Evolutionary conservation across 2,113 vertebrate species (phyloP), one percentile per base, ranked within the genome.

Genomic region (Sylvia atricapilla): DNA sequence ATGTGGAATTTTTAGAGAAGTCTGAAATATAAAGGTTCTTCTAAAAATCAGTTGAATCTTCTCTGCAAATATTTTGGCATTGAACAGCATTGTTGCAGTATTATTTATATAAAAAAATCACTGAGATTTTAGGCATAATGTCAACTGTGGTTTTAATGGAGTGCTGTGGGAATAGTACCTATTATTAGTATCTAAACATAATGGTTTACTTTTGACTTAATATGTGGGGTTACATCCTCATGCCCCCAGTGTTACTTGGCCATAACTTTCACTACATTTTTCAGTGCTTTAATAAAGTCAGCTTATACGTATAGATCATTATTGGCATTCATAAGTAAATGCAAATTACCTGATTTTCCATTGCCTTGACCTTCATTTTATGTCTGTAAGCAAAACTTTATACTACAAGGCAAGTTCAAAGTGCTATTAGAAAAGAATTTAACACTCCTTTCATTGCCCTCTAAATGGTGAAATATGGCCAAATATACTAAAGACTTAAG

Each of bases 11-110:
- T 53, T 31, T 90, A 81, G 27, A 37, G 39, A 63, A 28, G 15
- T 63, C 28, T 84, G 44, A 86, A 33, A 53, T 64, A 19, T 0
- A 60, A 68, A 23, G 12, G 49, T 69, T 53, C 7, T 22, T 90
- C 25, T 90, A 43, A 78, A 93, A 81, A 53, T 58, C 43, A 35
- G 9, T 75, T 81, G n/a, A 53, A 44, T 41, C n/a, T 78, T 92
- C 69, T 89, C 85, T 94, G 86, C 80, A 96, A 95, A 89, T 93
- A 73, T 92, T 90, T 46, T 56, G 83, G 66, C 37, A 50, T 63
- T 62, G 52, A 3, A 0, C 53, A 55, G 31, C 5, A 6, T 74
- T 78, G 53, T 68, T 5, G 2, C 43, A 43, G n/a, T 79, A 9
- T 41, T 79, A 37, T 23, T 82, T 55, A 35, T 33, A 7, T 68